These are phyloP conservation scores for Arnoldichthys spilopterus DNA, from an alignment of 2,797 vertebrate genomes.

Conservation along the genomic window DNA sequence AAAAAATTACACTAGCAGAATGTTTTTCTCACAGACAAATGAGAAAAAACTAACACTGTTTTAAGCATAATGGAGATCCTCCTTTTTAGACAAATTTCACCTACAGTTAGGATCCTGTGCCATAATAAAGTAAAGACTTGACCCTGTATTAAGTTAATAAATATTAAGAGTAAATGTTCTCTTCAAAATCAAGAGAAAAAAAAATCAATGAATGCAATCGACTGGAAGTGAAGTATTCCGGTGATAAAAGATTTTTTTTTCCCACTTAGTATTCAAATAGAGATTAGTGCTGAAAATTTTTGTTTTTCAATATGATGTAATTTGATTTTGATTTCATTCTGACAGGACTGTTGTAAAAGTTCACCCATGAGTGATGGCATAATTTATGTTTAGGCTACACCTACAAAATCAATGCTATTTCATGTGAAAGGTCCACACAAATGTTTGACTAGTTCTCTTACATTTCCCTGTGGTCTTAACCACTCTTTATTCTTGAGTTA, in stretches of 20 bases:
- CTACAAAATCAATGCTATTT: background rate
- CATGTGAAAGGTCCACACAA: background rate
- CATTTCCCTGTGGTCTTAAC: background rate
- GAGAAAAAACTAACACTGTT: conserved; percentile 42
- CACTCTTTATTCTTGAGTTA: background rate
- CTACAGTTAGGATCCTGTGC: background rate
- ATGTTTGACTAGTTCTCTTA: background rate
- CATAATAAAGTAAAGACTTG: background rate
- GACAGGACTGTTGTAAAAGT: background rate
- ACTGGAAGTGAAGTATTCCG: background rate
- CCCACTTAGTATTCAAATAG: background rate
- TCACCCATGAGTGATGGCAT: background rate
- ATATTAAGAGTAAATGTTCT: conserved; percentile 28
- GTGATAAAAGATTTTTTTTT: conserved; percentile 1
- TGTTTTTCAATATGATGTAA: background rate
- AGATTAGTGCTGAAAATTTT: background rate
- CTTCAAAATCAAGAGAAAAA: background rate
- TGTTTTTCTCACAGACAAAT: conserved; percentile 54
- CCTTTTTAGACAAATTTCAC: background rate
- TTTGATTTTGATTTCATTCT: background rate
- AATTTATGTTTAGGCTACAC: background rate
- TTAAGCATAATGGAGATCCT: background rate
- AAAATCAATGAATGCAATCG: background rate
- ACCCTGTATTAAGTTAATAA: conserved; percentile 39
- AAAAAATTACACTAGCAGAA: conserved; percentile 54